A percentile compares a stretch with the other conserved stretches of the same genome.
These are phyloP conservation scores for Garra rufa DNA, from an alignment of 2,113 vertebrate genomes.

Conservation along the genomic window DNA sequence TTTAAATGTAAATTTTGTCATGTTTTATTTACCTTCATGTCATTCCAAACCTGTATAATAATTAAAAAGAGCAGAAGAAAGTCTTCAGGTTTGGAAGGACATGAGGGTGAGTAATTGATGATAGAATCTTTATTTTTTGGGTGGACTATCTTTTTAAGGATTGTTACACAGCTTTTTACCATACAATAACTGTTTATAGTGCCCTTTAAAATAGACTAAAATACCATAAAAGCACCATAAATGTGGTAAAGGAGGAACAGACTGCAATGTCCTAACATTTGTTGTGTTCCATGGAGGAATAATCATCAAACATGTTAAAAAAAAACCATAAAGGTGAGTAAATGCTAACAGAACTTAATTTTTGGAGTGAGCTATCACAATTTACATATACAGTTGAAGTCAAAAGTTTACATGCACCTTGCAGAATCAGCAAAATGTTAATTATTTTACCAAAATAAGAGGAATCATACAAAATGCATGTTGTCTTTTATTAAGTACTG, in stretches of 20 bases:
- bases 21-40: neutral
- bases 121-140: neutral
- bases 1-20: neutral
- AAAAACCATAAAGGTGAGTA: neutral
- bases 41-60: neutral
- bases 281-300: neutral
- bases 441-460: too few species aligned
- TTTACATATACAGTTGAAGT: neutral
- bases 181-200: neutral
- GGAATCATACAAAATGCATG: too few species aligned
- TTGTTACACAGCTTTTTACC: neutral
- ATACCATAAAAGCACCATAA: neutral
- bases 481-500: too few species aligned
- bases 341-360: neutral
- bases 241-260: neutral
- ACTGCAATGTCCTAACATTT: neutral
- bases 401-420: too few species aligned
- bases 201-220: neutral
- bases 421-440: too few species aligned
- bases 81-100: neutral
- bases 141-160: neutral
- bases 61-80: neutral
- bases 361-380: neutral
- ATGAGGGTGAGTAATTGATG: neutral
- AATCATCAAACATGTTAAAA: neutral